Conservation (phyloP, 1,140 invertebrate genomes). For the Drosophila athabasca region DNA sequence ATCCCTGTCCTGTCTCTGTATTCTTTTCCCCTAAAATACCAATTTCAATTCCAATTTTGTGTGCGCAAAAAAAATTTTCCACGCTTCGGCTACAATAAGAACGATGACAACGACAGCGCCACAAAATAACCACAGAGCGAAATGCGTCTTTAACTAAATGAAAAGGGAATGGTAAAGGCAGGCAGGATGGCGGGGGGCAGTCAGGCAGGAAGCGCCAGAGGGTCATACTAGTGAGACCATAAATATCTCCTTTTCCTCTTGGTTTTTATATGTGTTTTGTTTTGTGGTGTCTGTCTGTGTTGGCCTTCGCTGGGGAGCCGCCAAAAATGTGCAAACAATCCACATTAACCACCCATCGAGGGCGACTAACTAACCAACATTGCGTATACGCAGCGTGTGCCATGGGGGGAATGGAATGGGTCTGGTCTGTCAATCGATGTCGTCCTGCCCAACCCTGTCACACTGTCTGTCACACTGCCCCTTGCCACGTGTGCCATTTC, state of each 20-base stretch:
- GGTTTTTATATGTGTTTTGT: constrained; percentile 23
- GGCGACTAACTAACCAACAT: constrained; percentile 52
- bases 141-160: constrained; percentile 70
- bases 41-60: constrained; percentile 67
- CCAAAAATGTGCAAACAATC: constrained; percentile 81
- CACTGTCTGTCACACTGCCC: not conserved
- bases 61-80: constrained; percentile 63
- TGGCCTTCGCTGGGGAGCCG: constrained; percentile 49
- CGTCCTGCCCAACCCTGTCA: constrained; percentile 28
- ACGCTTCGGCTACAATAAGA: constrained; percentile 39
- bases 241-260: constrained; percentile 5
- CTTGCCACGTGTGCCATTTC: constrained; percentile 39
- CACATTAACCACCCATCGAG: constrained; percentile 65
- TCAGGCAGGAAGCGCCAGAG: constrained; percentile 29
- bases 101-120: constrained; percentile 23
- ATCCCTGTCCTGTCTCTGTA: not conserved
- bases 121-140: constrained; percentile 34
- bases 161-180: constrained; percentile 35
- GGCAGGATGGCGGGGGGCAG: not conserved
- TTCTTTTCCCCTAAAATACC: constrained; percentile 23
- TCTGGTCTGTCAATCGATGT: constrained; percentile 51
- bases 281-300: constrained; percentile 36
- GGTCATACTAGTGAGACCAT: constrained; percentile 26
- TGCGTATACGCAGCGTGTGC: constrained; percentile 57
- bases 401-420: constrained; percentile 25